A percentile compares a stretch with the other conserved stretches of the same genome.
phyloP scores from a whole-genome alignment of 1,140 invertebrate species.

The Neoseiulus cucumeris region DNA sequence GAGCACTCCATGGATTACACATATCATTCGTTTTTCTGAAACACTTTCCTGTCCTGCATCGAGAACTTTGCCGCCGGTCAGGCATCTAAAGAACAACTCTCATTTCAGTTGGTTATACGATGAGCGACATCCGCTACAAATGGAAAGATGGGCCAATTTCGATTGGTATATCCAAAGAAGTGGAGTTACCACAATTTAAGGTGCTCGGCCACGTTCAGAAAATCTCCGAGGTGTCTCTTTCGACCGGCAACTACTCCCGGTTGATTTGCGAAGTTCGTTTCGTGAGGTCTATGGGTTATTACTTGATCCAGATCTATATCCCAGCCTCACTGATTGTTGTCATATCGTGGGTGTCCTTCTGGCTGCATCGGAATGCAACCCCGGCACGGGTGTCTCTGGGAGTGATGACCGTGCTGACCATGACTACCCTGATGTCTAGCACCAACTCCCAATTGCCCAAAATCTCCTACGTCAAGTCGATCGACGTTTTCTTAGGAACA shows the following conservation, averaged over 20 bases:
- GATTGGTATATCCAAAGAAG: conserved; percentile 29
- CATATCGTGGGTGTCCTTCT: conserved; percentile 35
- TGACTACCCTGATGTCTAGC: conserved; percentile 35
- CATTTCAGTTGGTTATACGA: conserved; percentile 27
- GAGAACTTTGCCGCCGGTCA: too few relatives aligned
- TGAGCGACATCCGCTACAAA: conserved; percentile 83
- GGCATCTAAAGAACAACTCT: neutral
- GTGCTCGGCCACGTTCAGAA: conserved; percentile 77
- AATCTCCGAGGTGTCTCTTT: conserved; percentile 70
- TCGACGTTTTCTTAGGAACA: conserved; percentile 32
- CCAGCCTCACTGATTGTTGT: conserved; percentile 33
- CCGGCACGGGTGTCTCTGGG: conserved; percentile 32
- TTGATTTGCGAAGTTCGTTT: conserved; percentile 30
- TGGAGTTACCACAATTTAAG: conserved; percentile 54
- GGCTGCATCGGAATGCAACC: conserved; percentile 28
- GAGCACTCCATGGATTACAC: too few relatives aligned
- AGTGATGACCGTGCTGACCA: conserved; percentile 35
- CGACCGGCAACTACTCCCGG: conserved; percentile 44
- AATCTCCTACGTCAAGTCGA: conserved; percentile 33
- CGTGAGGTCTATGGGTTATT: conserved; percentile 32
- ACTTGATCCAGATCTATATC: conserved; percentile 37
- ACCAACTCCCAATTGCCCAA: conserved; percentile 34
- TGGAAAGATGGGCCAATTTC: conserved; percentile 41
- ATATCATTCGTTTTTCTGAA: too few relatives aligned
- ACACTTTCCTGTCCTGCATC: too few relatives aligned